These are phyloP conservation scores for Shargacucullia verbasci DNA, from an alignment of 2,888 invertebrate genomes.

Conservation along the genomic window DNA sequence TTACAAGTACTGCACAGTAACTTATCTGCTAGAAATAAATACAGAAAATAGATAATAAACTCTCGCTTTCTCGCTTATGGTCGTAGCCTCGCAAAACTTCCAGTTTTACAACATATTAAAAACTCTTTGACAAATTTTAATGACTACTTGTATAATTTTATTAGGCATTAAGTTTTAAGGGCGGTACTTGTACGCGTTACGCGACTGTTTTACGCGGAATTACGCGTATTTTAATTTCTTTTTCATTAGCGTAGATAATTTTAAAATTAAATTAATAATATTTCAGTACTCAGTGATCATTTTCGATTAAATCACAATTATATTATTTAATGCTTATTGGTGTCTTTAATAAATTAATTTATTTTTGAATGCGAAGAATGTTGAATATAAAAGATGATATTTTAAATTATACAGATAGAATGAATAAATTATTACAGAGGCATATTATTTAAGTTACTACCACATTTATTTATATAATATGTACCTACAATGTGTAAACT, in stretches of 20 bases:
- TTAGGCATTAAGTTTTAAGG: conserved; percentile 61
- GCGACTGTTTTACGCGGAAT: conserved; percentile 37
- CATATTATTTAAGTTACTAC: too few relatives aligned
- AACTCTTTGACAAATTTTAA: conserved; percentile 66
- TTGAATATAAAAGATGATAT: too few relatives aligned
- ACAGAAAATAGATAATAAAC: conserved; percentile 52
- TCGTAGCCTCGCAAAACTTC: conserved; percentile 36
- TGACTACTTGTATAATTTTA: conserved; percentile 62
- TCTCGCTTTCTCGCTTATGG: conserved; percentile 53
- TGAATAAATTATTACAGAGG: too few relatives aligned
- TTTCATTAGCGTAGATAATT: conserved; percentile 33
- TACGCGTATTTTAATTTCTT: conserved; percentile 29
- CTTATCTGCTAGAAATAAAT: conserved; percentile 52
- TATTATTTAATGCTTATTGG: conserved; percentile 13
- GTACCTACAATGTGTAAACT: too few relatives aligned
- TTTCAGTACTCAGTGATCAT: neutral
- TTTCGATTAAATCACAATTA: conserved; percentile 6
- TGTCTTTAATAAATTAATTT: too few relatives aligned
- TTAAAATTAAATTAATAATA: conserved; percentile 1
- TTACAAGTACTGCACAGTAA: conserved; percentile 36
- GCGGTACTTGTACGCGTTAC: conserved; percentile 54
- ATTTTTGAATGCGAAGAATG: too few relatives aligned
- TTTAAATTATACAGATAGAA: too few relatives aligned
- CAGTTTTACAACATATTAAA: conserved; percentile 65
- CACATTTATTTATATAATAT: neutral